phyloP scores from a whole-genome alignment of 2,888 invertebrate species.

The Cataglyphis rosenhaueri region DNA sequence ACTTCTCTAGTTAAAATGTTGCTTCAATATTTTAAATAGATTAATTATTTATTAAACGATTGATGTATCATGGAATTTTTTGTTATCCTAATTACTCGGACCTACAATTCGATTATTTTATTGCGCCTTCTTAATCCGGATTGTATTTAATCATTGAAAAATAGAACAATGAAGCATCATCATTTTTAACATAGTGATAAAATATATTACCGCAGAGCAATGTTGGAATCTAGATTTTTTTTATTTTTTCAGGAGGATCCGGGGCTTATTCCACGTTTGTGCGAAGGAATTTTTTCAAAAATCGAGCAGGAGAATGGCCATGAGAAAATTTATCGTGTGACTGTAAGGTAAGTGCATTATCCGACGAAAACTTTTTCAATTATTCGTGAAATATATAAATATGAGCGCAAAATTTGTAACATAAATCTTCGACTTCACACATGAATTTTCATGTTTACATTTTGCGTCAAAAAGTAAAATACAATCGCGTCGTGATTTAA shows the following conservation, averaged over 20 bases:
- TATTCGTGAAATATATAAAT: neutral
- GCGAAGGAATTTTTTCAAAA: constrained; percentile 86
- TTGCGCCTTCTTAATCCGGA: no score
- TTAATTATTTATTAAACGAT: no score
- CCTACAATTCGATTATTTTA: no score
- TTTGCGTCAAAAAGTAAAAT: neutral
- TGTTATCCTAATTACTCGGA: no score
- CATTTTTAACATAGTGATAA: no score
- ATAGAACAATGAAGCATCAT: no score
- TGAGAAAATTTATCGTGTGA: constrained; percentile 77
- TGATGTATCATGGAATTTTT: no score
- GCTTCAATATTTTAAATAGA: neutral
- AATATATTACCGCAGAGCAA: no score
- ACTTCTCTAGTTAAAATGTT: constrained; percentile 22
- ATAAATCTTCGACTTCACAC: constrained; percentile 5
- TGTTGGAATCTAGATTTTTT: neutral
- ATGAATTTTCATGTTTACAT: neutral
- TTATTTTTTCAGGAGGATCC: constrained; percentile 84
- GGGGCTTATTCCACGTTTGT: constrained; percentile 88
- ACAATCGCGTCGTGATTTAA: neutral
- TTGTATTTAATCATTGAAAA: no score
- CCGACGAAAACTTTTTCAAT: constrained; percentile 13
- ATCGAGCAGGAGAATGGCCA: constrained; percentile 82
- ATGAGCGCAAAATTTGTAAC: neutral
- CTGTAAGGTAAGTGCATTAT: constrained; percentile 82